Evolutionary conservation across 1,140 invertebrate species (phyloP).

Genomic region (Aphelenchoides besseyi): DNA sequence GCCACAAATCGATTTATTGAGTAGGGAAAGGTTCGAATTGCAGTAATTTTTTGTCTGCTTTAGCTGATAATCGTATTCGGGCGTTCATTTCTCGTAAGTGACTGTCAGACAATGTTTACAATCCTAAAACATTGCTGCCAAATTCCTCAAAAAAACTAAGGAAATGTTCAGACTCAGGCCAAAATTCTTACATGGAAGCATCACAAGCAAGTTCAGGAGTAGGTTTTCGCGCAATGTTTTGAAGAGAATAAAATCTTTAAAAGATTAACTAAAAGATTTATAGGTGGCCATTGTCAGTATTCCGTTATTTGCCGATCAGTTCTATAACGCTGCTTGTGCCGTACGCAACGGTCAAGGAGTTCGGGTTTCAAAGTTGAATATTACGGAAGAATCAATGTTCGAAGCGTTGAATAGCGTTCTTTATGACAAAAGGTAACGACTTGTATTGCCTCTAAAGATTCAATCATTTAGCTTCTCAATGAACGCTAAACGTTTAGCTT

Average conservation of each 20-base stretch:
- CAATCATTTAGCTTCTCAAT: not conserved
- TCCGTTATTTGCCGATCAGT: not conserved
- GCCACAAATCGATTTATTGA: not conserved
- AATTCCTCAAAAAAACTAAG: too few species aligned
- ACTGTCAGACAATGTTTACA: too few species aligned
- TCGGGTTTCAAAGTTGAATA: not conserved
- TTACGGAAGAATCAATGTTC: not conserved
- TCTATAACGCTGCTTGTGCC: constrained; percentile 1
- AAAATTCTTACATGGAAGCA: constrained; percentile 16
- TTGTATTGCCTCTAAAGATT: not conserved
- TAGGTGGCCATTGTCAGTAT: too few species aligned
- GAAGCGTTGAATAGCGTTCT: not conserved
- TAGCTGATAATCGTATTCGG: not conserved
- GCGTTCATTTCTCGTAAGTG: constrained; percentile 14
- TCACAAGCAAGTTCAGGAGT: too few species aligned
- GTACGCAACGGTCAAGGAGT: constrained; percentile 6
- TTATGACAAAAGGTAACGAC: not conserved
- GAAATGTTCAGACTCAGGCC: too few species aligned
- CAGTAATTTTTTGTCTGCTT: not conserved
- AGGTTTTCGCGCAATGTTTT: too few species aligned
- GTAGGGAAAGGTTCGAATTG: not conserved
- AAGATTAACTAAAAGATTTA: too few species aligned
- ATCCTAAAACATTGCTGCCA: too few species aligned
- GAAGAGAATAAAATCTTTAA: too few species aligned
- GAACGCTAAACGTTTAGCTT: not conserved